Evolutionary conservation across 2,113 vertebrate species (phyloP).

Genomic region (Ptilonorhynchus violaceus): DNA sequence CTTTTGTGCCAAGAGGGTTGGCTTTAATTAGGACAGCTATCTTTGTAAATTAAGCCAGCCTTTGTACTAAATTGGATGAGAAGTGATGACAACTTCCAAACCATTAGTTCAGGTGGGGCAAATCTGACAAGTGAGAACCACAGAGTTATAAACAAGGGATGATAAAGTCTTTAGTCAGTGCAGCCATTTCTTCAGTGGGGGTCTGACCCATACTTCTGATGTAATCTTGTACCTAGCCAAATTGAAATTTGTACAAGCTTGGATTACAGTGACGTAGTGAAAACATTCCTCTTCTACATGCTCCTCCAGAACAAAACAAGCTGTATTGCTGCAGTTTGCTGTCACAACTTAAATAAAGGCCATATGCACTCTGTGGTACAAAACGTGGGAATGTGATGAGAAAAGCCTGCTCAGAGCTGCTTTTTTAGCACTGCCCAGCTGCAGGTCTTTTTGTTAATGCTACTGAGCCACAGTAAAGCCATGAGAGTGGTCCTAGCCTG

Average conservation of each 20-base stretch:
- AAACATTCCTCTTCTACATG: background rate
- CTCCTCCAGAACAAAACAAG: background rate
- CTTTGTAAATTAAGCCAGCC: background rate
- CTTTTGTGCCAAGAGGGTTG: background rate
- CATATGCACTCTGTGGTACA: accelerated
- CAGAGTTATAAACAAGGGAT: background rate
- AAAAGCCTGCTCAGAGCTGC: background rate
- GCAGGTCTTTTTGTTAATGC: background rate
- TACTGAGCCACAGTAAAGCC: background rate
- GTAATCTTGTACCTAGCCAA: background rate
- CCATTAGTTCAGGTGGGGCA: background rate
- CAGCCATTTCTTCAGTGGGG: background rate
- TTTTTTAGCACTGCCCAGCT: background rate
- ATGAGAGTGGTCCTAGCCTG: background rate
- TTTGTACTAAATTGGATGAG: background rate
- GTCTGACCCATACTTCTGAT: background rate
- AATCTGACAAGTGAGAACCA: background rate
- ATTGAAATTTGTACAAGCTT: background rate
- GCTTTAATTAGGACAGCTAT: background rate
- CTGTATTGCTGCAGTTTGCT: background rate
- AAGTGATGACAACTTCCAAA: background rate
- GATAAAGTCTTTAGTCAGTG: background rate
- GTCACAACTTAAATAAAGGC: background rate
- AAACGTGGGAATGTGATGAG: background rate
- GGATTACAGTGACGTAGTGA: background rate